Conservation (phyloP, 2,113 vertebrate genomes). For the Zosterops hypoxanthus region DNA sequence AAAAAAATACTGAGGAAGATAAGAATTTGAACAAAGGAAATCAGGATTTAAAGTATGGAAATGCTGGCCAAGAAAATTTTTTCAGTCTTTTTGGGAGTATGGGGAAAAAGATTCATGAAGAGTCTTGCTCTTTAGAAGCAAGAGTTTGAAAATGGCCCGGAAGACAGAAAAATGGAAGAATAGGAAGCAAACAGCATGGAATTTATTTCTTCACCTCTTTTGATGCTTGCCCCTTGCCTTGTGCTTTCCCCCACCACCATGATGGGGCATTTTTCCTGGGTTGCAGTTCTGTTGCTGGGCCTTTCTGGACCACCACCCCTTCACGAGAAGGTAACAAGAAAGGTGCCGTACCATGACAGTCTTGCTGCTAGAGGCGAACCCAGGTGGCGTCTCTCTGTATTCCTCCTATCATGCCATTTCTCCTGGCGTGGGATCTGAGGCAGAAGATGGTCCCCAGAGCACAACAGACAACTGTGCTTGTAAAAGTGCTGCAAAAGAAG, state of each 20-base stretch:
- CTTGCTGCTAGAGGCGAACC: background rate
- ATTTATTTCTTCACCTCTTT: background rate
- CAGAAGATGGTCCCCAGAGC: background rate
- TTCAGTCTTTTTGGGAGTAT: background rate
- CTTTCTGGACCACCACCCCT: background rate
- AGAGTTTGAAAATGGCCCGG: background rate
- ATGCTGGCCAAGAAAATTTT: background rate
- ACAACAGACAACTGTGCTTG: fast-evolving
- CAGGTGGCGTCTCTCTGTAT: background rate
- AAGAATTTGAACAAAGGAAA: background rate
- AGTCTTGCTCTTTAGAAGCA: background rate
- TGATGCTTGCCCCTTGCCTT: background rate
- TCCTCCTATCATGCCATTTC: background rate
- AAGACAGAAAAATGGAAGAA: background rate
- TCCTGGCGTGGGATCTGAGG: background rate
- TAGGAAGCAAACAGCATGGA: background rate
- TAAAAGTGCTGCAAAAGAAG: background rate
- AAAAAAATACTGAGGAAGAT: background rate
- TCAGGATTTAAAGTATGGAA: background rate
- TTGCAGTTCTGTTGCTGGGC: background rate
- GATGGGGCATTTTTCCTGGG: background rate
- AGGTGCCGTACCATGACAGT: fast-evolving
- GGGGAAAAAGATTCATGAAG: background rate
- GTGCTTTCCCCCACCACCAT: fast-evolving
- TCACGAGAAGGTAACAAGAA: background rate